A percentile compares a stretch with the other conserved stretches of the same genome.
Evolutionary conservation across 2,113 vertebrate genomes (phyloP).

Genomic region (Sisor rabdophorus): DNA sequence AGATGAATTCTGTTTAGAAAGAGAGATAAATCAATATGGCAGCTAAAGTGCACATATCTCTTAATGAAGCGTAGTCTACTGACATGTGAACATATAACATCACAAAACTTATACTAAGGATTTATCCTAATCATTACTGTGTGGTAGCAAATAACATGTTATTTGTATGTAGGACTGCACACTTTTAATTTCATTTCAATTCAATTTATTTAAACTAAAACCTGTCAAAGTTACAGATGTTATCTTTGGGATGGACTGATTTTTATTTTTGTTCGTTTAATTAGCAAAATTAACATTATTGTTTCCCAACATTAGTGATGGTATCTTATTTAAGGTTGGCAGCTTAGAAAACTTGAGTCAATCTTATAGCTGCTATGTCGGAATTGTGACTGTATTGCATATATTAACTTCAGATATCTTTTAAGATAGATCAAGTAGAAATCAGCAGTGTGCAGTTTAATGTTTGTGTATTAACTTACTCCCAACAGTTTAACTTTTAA

Average conservation of each 20-base stretch:
- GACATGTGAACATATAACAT: not conserved
- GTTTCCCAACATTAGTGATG: not conserved
- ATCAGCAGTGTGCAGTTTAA: no score
- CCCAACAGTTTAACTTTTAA: no score
- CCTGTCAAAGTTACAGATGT: not conserved
- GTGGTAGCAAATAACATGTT: not conserved
- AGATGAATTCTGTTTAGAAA: not conserved
- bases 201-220: no score
- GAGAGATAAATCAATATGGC: slow-evolving; percentile 5
- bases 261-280: not conserved
- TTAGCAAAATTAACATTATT: not conserved
- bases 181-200: not conserved
- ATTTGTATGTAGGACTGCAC: not conserved
- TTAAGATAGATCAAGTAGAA: not conserved
- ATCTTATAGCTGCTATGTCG: not conserved
- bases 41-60: no score
- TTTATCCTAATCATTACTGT: not conserved
- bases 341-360: not conserved
- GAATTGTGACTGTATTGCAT: not conserved
- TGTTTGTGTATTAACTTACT: no score
- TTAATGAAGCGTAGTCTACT: not conserved
- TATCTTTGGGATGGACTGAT: not conserved
- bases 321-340: not conserved
- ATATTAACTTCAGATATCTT: not conserved
- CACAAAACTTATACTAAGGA: not conserved